Evolutionary conservation across 2,113 vertebrate genomes (phyloP).

Genomic region (Himantopus leucocephalus): DNA sequence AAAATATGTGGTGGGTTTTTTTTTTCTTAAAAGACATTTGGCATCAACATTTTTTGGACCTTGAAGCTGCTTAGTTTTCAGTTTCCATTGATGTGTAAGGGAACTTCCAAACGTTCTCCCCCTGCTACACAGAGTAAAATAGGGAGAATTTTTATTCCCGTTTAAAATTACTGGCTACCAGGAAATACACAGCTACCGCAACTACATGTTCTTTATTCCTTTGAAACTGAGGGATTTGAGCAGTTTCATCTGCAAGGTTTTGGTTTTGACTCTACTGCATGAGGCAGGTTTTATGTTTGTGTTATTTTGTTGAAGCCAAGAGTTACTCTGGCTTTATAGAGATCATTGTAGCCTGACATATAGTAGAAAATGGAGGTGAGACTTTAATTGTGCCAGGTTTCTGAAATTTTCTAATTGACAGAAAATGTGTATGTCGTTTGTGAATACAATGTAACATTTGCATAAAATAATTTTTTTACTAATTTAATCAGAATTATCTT

Average conservation of each 20-base stretch:
- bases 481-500: neutral
- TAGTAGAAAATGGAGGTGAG: neutral
- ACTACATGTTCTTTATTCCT: neutral
- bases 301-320: neutral
- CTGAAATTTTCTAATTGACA: neutral
- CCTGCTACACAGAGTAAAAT: rapidly evolving
- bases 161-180: neutral
- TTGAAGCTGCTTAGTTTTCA: neutral
- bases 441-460: rapidly evolving
- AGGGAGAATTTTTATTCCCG: neutral
- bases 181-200: neutral
- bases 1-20: neutral
- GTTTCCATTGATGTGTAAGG: neutral
- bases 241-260: neutral
- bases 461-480: neutral
- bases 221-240: neutral
- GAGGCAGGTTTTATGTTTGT: rapidly evolving
- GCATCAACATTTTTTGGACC: neutral
- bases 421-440: neutral
- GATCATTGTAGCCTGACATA: neutral
- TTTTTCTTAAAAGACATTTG: neutral
- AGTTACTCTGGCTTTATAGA: neutral
- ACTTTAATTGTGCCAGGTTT: neutral
- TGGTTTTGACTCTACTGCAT: neutral
- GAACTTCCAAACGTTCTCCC: neutral